Conservation (phyloP, 2,888 invertebrate genomes). For the Synergus laeviventris region DNA sequence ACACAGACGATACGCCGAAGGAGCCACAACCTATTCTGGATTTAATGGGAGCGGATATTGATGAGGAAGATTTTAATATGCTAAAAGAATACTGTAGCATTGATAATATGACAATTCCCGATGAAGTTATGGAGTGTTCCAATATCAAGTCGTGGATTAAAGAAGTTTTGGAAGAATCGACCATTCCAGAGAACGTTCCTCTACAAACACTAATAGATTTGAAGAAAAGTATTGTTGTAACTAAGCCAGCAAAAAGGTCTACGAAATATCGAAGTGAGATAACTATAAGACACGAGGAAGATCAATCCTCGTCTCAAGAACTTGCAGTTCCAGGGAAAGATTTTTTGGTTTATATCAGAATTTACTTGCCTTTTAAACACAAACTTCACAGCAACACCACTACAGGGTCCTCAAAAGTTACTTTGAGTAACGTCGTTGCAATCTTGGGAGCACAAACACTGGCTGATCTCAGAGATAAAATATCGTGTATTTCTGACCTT, state of each 20-base stretch:
- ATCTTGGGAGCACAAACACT: constrained; percentile 84
- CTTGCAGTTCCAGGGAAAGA: constrained; percentile 70
- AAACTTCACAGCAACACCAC: constrained; percentile 47
- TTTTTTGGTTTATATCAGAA: constrained; percentile 75
- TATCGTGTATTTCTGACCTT: constrained; percentile 85
- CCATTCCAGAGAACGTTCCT: constrained; percentile 57
- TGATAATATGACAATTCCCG: constrained; percentile 66
- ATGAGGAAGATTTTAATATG: constrained; percentile 74
- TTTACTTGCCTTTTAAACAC: constrained; percentile 77
- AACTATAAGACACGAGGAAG: constrained; percentile 58
- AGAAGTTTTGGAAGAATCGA: constrained; percentile 53
- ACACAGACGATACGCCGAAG: constrained; percentile 19
- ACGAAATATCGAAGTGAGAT: constrained; percentile 66
- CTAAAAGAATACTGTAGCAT: constrained; percentile 76
- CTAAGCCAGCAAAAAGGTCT: constrained; percentile 53
- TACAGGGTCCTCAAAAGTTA: constrained; percentile 68
- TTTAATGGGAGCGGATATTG: constrained; percentile 65
- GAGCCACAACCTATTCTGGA: constrained; percentile 27
- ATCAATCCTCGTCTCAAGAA: not conserved
- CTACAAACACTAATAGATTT: constrained; percentile 63
- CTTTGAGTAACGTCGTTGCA: constrained; percentile 78
- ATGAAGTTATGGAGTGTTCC: constrained; percentile 59
- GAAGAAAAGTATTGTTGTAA: constrained; percentile 47
- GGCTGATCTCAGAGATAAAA: constrained; percentile 84
- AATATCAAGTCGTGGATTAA: constrained; percentile 54